These are phyloP conservation scores for Crotalus tigris DNA, from an alignment of 2,113 vertebrate genomes.

Conservation along the genomic window DNA sequence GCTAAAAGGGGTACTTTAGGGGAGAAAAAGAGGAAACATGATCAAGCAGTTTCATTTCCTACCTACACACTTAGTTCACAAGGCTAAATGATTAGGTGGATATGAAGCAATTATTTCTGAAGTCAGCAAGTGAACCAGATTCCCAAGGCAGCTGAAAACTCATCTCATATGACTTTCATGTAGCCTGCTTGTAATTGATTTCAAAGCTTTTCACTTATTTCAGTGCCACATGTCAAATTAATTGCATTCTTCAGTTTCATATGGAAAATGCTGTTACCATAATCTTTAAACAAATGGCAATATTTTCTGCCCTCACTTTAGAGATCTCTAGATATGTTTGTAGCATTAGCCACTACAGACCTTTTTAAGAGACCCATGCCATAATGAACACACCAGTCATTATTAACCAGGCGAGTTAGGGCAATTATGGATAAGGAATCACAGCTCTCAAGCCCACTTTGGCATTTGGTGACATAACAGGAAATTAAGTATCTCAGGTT, in stretches of 20 bases:
- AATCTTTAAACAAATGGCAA: background rate
- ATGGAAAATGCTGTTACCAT: background rate
- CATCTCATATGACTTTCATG: slow-evolving; percentile 31
- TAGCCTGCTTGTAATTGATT: slow-evolving; percentile 36
- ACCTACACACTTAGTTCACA: slow-evolving; percentile 40
- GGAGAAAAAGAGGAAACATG: slow-evolving; percentile 41
- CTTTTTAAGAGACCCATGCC: background rate
- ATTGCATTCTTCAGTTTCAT: slow-evolving; percentile 32
- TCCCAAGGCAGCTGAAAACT: slow-evolving; percentile 44
- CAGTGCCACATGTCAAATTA: slow-evolving; percentile 38
- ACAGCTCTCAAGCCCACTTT: background rate
- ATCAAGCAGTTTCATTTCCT: slow-evolving; percentile 56
- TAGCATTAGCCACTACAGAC: background rate
- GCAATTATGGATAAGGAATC: background rate
- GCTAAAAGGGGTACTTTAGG: slow-evolving; percentile 30
- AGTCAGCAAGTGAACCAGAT: slow-evolving; percentile 39
- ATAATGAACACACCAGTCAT: background rate
- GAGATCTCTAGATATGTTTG: background rate
- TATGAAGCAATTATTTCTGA: slow-evolving; percentile 54
- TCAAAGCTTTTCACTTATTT: slow-evolving; percentile 25
- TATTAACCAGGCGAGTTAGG: background rate
- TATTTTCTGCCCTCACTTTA: background rate
- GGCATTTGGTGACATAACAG: background rate
- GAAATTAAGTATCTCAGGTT: background rate
- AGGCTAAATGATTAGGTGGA: slow-evolving; percentile 55